A percentile compares a stretch with the other conserved stretches of the same genome.
These are phyloP conservation scores for Hirtodrosophila trivittata DNA, from an alignment of 2,888 invertebrate genomes.

Conservation along the genomic window DNA sequence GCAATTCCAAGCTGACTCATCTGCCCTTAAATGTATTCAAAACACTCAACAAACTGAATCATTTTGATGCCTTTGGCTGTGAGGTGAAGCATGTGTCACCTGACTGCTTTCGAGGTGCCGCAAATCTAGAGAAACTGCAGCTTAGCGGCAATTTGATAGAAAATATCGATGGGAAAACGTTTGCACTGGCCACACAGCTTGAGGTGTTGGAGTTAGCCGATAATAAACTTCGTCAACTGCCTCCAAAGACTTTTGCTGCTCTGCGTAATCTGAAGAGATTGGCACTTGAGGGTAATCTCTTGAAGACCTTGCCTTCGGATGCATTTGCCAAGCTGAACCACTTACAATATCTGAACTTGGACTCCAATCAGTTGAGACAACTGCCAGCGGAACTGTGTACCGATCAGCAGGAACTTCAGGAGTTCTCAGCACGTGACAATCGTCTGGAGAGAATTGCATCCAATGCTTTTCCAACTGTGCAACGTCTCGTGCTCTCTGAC, in stretches of 20 bases:
- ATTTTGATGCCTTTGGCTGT: conserved; percentile 51
- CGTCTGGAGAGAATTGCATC: conserved; percentile 28
- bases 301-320: conserved; percentile 19
- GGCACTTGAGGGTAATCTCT: conserved; percentile 39
- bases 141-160: conserved; percentile 64
- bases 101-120: conserved; percentile 40
- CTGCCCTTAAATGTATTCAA: conserved; percentile 71
- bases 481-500: conserved; percentile 37
- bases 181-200: conserved; percentile 43
- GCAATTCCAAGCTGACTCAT: conserved; percentile 57
- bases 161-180: conserved; percentile 43
- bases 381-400: conserved; percentile 37
- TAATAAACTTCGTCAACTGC: conserved; percentile 41
- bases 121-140: conserved; percentile 38
- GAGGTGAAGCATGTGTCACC: conserved; percentile 33
- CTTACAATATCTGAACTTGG: conserved; percentile 39
- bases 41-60: conserved; percentile 55
- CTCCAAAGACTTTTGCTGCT: conserved; percentile 16
- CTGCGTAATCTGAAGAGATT: conserved; percentile 29
- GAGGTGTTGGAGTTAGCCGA: conserved; percentile 44
- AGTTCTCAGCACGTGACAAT: conserved; percentile 50
- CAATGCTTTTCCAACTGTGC: conserved; percentile 28
- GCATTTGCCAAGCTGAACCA: conserved; percentile 24
- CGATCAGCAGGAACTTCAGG: conserved; percentile 27
- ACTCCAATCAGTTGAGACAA: conserved; percentile 40